A percentile compares a stretch with the other conserved stretches of the same genome.
Conservation (phyloP, 2,888 invertebrate species). For the Eristalinus aeneus region DNA sequence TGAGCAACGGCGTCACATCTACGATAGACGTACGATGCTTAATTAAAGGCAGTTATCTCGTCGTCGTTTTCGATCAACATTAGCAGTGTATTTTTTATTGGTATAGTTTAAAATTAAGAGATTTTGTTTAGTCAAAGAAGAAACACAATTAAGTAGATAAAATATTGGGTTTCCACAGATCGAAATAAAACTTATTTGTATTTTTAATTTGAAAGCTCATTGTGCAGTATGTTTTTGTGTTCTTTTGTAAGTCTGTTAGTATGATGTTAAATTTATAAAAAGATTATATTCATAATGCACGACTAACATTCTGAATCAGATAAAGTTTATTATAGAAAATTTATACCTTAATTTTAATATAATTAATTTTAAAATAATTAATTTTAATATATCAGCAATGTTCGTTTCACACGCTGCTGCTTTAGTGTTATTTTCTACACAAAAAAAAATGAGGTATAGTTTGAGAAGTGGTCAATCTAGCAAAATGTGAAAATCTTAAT, state of each 20-base stretch:
- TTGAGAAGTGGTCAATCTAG: no score
- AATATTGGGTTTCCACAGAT: constrained; percentile 24
- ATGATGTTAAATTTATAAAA: not conserved
- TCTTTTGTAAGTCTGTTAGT: not conserved
- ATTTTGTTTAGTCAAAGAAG: constrained; percentile 26
- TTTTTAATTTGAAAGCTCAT: constrained; percentile 11
- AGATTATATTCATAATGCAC: no score
- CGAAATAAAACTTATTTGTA: constrained; percentile 43
- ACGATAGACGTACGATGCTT: constrained; percentile 98
- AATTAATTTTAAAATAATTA: no score
- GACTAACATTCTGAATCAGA: no score
- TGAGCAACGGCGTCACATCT: constrained; percentile 91
- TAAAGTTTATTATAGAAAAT: no score
- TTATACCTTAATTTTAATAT: no score
- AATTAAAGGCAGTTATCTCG: constrained; percentile 84
- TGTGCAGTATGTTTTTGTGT: not conserved
- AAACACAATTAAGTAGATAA: constrained; percentile 13
- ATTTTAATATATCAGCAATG: no score
- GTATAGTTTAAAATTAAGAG: constrained; percentile 28
- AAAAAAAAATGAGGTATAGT: no score
- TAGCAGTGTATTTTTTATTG: constrained; percentile 38
- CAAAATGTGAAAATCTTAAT: no score
- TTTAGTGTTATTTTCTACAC: no score
- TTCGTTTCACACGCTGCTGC: no score
- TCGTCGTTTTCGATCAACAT: not conserved